Percentiles rank a stretch among this genome's conserved stretches.
phyloP scores from a whole-genome alignment of 2,888 invertebrate genomes.

The Drosophila longiperda region DNA sequence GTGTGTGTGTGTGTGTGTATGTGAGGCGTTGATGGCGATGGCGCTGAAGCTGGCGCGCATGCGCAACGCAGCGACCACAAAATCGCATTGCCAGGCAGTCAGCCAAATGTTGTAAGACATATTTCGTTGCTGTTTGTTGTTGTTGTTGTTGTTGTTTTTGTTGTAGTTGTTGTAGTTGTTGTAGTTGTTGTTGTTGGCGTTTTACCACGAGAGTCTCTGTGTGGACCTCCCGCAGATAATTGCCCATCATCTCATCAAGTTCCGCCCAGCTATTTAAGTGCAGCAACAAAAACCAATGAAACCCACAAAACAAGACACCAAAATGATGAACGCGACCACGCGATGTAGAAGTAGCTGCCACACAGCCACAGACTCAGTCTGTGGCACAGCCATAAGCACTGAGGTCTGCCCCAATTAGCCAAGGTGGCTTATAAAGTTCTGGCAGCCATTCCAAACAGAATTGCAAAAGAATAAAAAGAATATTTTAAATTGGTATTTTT shows the following conservation, averaged over 20 bases:
- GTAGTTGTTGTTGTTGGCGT: conserved; percentile 30
- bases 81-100: conserved; percentile 62
- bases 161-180: conserved; percentile 11
- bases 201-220: conserved; percentile 46
- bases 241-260: conserved; percentile 84
- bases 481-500: not conserved
- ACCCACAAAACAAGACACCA: conserved; percentile 79
- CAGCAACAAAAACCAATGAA: conserved; percentile 71
- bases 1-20: conserved; percentile 28
- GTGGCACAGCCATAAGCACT: conserved; percentile 22
- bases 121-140: conserved; percentile 52
- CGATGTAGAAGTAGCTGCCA: conserved; percentile 74
- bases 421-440: conserved; percentile 18
- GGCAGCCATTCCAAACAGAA: not conserved
- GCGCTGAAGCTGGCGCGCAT: conserved; percentile 81
- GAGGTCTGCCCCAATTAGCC: conserved; percentile 26
- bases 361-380: conserved; percentile 27
- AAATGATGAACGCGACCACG: conserved; percentile 79
- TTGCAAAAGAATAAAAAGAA: not conserved
- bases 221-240: conserved; percentile 85
- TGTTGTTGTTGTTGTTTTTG: conserved; percentile 3
- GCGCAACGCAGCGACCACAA: conserved; percentile 67
- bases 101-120: conserved; percentile 73
- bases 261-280: conserved; percentile 84
- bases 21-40: conserved; percentile 79